A percentile compares a stretch with the other conserved stretches of the same genome.
These are phyloP conservation scores for Chymomyza procnemis DNA, from an alignment of 2,888 invertebrate species.

Conservation along the genomic window DNA sequence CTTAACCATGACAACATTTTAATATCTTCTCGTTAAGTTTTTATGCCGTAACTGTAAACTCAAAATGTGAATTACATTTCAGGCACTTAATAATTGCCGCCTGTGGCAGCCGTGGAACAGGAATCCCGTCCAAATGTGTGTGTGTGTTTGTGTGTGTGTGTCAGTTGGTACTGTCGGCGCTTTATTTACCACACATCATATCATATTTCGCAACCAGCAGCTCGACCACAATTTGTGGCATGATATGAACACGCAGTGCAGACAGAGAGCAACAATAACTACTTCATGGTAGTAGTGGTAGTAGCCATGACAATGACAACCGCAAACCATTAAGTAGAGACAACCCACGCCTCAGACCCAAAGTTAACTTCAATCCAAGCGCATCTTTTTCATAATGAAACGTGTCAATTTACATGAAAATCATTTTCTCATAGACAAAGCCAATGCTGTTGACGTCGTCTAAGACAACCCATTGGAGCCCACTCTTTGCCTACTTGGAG, in stretches of 20 bases:
- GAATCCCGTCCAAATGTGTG: background rate
- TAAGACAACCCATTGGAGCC: background rate
- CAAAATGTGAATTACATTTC: conserved; percentile 1
- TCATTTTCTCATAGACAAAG: conserved; percentile 44
- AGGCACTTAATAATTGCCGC: background rate
- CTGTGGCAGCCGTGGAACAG: background rate
- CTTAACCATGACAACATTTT: background rate
- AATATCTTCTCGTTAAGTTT: background rate
- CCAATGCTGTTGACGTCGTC: background rate
- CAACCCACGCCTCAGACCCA: background rate
- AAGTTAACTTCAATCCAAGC: background rate
- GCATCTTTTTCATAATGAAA: conserved; percentile 61
- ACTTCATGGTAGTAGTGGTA: background rate
- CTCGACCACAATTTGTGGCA: conserved; percentile 60
- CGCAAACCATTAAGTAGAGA: background rate
- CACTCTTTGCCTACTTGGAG: background rate
- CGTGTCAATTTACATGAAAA: conserved; percentile 72
- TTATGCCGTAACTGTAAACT: background rate
- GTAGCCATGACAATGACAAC: conserved; percentile 2
- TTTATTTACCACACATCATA: conserved; percentile 42
- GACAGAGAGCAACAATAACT: background rate
- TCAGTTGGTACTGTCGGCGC: background rate
- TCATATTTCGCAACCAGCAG: conserved; percentile 51
- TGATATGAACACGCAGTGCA: conserved; percentile 20
- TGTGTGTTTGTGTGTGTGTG: background rate